phyloP scores from a whole-genome alignment of 2,888 invertebrate genomes.

The Brachyptera risi region DNA sequence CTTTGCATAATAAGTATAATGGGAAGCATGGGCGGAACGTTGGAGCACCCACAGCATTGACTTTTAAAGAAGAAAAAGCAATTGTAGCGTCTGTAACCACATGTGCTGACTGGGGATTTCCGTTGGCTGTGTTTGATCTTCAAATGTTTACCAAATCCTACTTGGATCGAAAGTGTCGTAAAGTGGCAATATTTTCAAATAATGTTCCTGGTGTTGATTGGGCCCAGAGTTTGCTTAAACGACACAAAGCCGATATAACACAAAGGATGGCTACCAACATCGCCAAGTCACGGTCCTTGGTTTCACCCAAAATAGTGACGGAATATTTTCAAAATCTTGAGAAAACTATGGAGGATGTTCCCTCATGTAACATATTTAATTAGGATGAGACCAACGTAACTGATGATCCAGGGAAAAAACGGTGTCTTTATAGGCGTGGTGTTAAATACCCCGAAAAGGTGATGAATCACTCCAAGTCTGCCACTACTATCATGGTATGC shows the following conservation, averaged over 20 bases:
- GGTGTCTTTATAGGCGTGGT: constrained; percentile 32
- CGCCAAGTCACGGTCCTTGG: neutral
- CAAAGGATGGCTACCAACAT: constrained; percentile 7
- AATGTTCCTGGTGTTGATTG: constrained; percentile 13
- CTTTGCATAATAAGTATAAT: constrained; percentile 22
- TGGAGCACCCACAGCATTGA: constrained; percentile 4
- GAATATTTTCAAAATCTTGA: constrained; percentile 3
- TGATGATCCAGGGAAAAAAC: constrained; percentile 32
- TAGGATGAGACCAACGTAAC: constrained; percentile 15
- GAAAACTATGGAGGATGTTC: constrained; percentile 1
- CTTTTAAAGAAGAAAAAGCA: neutral
- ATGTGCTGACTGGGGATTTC: constrained; percentile 7
- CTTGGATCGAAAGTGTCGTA: neutral
- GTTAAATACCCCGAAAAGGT: constrained; percentile 35
- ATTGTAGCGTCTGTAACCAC: neutral
- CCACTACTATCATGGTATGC: constrained; percentile 35
- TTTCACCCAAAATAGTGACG: neutral
- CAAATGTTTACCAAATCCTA: constrained; percentile 5
- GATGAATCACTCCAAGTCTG: constrained; percentile 33
- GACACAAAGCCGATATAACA: neutral
- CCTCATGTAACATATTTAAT: constrained; percentile 10
- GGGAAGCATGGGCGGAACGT: neutral
- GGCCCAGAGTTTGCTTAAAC: neutral
- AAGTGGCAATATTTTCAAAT: neutral
- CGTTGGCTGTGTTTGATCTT: neutral